Evolutionary conservation across 2,888 invertebrate species (phyloP).

Genomic region (Melanargia galathea): DNA sequence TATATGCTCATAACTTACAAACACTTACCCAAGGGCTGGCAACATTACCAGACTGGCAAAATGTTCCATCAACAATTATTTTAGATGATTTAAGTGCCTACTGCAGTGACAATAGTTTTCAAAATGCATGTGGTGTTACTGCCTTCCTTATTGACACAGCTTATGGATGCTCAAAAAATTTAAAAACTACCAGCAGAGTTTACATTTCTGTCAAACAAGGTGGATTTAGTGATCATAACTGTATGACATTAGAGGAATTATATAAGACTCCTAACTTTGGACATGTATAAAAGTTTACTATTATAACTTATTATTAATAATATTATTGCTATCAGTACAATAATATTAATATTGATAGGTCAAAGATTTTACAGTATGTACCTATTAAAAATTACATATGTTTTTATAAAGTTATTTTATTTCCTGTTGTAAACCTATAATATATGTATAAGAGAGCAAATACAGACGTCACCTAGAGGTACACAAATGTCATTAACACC

Average conservation of each 20-base stretch:
- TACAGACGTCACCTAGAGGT: too few relatives aligned
- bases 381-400: neutral
- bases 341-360: neutral
- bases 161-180: conserved; percentile 52
- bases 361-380: neutral
- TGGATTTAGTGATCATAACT: conserved; percentile 57
- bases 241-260: conserved; percentile 55
- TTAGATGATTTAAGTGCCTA: conserved; percentile 66
- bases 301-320: neutral
- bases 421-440: neutral
- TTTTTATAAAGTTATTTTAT: neutral
- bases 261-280: conserved; percentile 42
- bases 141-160: conserved; percentile 62
- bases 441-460: neutral
- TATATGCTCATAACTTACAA: conserved; percentile 62
- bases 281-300: neutral
- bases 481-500: neutral
- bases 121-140: conserved; percentile 65
- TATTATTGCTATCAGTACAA: neutral
- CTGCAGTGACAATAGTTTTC: conserved; percentile 54
- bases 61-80: conserved; percentile 65
- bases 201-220: conserved; percentile 56
- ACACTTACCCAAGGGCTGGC: conserved; percentile 64
- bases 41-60: conserved; percentile 66
- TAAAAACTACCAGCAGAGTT: conserved; percentile 52